phyloP scores from a whole-genome alignment of 2,113 vertebrate genomes.

The Tachysurus vachellii region DNA sequence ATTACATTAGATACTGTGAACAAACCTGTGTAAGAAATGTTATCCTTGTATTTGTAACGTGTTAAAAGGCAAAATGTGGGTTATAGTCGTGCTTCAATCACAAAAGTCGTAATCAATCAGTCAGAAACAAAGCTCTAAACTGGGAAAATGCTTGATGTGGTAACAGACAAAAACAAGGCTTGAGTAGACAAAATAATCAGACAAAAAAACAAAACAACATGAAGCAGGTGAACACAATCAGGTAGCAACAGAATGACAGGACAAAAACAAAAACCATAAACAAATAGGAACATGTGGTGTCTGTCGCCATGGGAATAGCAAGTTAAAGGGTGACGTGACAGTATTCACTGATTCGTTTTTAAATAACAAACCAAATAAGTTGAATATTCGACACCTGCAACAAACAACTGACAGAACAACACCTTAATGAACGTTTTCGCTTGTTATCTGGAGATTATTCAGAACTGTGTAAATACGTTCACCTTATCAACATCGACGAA shows the following conservation, averaged over 20 bases:
- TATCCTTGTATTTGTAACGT: background rate
- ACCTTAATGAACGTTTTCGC: background rate
- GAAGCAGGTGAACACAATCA: background rate
- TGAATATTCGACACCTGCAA: background rate
- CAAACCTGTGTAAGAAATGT: background rate
- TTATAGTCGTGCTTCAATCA: background rate
- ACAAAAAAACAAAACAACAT: background rate
- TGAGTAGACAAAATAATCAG: background rate
- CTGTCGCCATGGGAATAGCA: background rate
- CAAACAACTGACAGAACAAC: background rate
- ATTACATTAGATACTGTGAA: background rate
- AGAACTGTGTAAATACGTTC: background rate
- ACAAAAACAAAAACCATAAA: background rate
- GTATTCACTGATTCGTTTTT: background rate
- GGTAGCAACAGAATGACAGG: background rate
- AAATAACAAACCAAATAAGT: background rate
- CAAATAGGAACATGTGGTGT: background rate
- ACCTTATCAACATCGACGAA: background rate
- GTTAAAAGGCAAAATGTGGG: background rate
- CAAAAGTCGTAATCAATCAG: background rate
- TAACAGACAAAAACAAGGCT: background rate
- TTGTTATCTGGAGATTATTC: background rate
- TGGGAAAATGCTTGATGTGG: background rate
- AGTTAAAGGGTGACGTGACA: background rate
- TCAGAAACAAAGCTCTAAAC: background rate